Evolutionary conservation across 2,113 vertebrate species (phyloP).

Genomic region (Synodontis membranacea): DNA sequence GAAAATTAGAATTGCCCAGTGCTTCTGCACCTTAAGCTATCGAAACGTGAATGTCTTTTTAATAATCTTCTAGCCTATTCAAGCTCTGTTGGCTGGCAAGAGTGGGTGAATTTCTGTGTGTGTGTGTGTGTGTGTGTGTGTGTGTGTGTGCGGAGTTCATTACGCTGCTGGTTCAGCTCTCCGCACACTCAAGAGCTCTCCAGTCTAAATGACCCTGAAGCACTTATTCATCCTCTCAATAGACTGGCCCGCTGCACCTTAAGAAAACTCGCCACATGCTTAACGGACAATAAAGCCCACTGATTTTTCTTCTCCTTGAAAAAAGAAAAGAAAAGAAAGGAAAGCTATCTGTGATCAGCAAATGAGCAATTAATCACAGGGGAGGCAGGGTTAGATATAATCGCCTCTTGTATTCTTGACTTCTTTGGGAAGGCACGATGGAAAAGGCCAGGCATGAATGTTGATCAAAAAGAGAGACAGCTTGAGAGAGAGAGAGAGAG

Average conservation of each 20-base stretch:
- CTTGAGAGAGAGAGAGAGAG: neutral
- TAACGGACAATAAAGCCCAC: constrained; percentile 41
- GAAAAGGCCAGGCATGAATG: constrained; percentile 43
- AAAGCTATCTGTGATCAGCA: constrained; percentile 55
- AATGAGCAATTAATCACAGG: constrained; percentile 52
- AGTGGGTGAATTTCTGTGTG: constrained; percentile 11
- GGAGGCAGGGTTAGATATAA: neutral
- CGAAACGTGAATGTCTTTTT: constrained; percentile 50
- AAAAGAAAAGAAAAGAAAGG: constrained; percentile 18
- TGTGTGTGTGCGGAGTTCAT: constrained; percentile 48
- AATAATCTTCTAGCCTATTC: constrained; percentile 58
- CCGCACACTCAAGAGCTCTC: constrained; percentile 57
- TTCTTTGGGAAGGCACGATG: neutral
- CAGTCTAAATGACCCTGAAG: constrained; percentile 61
- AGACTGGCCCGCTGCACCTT: constrained; percentile 51
- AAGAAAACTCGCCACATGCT: constrained; percentile 42
- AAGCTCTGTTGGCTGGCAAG: constrained; percentile 33
- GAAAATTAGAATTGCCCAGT: constrained; percentile 33
- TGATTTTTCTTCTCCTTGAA: constrained; percentile 46
- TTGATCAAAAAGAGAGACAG: neutral
- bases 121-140: constrained; percentile 32
- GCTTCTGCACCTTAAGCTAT: constrained; percentile 45
- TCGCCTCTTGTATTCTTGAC: constrained; percentile 22
- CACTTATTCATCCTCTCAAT: constrained; percentile 60
- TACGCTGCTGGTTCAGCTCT: constrained; percentile 52